phyloP scores from a whole-genome alignment of 2,888 invertebrate species.

The Agrotis clavis region DNA sequence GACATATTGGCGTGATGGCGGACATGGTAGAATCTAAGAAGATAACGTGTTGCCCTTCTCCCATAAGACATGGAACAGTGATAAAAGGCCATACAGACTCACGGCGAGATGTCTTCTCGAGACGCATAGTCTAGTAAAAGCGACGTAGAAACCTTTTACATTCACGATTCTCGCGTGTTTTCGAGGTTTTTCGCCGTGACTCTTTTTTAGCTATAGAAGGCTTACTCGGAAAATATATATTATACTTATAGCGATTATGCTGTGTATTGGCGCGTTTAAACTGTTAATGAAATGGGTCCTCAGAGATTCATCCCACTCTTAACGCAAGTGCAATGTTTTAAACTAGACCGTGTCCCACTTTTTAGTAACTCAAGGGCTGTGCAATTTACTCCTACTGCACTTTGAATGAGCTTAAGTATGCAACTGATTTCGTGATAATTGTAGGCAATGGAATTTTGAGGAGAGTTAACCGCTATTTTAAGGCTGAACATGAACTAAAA shows the following conservation, averaged over 20 bases:
- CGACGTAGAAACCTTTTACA: no score
- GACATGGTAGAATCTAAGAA: background rate
- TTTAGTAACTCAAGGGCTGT: slow-evolving; percentile 8
- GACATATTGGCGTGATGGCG: background rate
- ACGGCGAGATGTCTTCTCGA: no score
- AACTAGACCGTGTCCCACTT: slow-evolving; percentile 15
- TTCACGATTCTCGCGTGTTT: no score
- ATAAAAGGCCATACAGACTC: no score
- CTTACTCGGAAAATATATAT: background rate
- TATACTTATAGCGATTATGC: background rate
- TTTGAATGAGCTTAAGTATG: slow-evolving; percentile 14
- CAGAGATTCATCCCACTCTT: background rate
- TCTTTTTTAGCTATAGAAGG: no score
- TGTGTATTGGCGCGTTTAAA: background rate
- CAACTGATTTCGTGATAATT: background rate
- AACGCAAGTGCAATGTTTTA: background rate
- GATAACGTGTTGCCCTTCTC: background rate
- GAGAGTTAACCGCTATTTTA: background rate
- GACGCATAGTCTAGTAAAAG: no score
- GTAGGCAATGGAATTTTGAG: background rate
- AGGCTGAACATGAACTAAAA: background rate
- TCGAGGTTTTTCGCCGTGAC: no score
- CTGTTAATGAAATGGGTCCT: background rate
- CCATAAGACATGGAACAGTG: no score
- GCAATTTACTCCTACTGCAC: background rate